Conservation (phyloP, 2,888 invertebrate genomes). For the Caenorhabditis sp. region DNA sequence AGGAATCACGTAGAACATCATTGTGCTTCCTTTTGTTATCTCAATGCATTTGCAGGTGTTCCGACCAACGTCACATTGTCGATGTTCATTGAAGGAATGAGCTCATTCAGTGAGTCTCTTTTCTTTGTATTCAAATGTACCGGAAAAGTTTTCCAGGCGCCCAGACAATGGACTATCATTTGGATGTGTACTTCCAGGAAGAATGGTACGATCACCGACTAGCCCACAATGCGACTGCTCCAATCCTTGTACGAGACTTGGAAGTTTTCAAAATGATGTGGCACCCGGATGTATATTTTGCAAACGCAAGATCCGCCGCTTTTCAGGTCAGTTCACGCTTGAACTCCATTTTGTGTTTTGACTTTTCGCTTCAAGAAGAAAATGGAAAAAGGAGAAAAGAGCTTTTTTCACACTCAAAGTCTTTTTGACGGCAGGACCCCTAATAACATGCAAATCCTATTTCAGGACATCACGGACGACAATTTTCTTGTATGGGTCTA, state of each 20-base stretch:
- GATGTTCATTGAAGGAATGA: slow-evolving; percentile 83
- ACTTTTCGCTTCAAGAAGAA: slow-evolving; percentile 15
- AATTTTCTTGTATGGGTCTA: slow-evolving; percentile 82
- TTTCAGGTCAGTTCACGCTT: slow-evolving; percentile 67
- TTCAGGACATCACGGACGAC: slow-evolving; percentile 81
- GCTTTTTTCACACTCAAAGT: slow-evolving; percentile 21
- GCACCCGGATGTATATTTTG: slow-evolving; percentile 80
- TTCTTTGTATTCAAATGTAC: background rate
- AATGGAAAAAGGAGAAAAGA: slow-evolving; percentile 16
- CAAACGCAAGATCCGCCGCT: slow-evolving; percentile 79
- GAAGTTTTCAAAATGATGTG: slow-evolving; percentile 79
- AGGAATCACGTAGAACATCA: slow-evolving; percentile 40
- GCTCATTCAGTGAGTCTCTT: slow-evolving; percentile 75
- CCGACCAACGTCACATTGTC: slow-evolving; percentile 82
- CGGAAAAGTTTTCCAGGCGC: slow-evolving; percentile 66
- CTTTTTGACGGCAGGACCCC: slow-evolving; percentile 23
- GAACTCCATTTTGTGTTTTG: slow-evolving; percentile 46
- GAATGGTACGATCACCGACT: slow-evolving; percentile 80
- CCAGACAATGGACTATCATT: slow-evolving; percentile 83
- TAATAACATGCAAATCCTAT: slow-evolving; percentile 58
- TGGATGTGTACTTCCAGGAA: slow-evolving; percentile 83
- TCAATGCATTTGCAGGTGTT: slow-evolving; percentile 69
- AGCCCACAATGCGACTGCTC: slow-evolving; percentile 78
- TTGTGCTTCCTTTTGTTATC: slow-evolving; percentile 1
- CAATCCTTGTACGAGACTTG: slow-evolving; percentile 80